Conservation (phyloP, 92 coral and sea anemone species). For the Parazoanthus swiftii region DNA sequence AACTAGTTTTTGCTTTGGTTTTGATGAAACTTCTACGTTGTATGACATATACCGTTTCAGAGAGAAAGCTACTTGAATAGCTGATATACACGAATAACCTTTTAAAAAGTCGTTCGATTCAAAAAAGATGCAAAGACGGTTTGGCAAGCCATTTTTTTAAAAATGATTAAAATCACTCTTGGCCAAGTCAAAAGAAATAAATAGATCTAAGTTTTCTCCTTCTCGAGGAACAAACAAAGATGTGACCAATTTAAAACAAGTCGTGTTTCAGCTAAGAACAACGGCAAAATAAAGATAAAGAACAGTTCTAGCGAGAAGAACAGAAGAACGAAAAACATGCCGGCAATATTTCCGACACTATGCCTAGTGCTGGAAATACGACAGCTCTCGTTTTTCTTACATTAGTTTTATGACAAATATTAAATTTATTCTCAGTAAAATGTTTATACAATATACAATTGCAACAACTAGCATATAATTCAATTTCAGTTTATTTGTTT, state of each 20-base stretch:
- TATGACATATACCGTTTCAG: too few species aligned
- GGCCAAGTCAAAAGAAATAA: not conserved
- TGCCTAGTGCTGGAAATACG: too few species aligned
- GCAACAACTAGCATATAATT: too few species aligned
- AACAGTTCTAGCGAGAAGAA: not conserved
- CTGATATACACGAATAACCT: too few species aligned
- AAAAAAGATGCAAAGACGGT: not conserved
- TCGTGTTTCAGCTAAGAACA: not conserved
- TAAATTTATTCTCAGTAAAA: too few species aligned
- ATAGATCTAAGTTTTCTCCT: not conserved
- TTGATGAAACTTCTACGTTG: not conserved
- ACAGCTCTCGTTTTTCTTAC: too few species aligned
- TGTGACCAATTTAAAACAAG: too few species aligned
- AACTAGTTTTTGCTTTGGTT: not conserved
- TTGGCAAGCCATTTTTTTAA: not conserved
- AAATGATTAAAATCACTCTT: not conserved
- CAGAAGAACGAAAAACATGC: too few species aligned
- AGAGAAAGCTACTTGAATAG: not conserved
- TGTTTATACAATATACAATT: too few species aligned
- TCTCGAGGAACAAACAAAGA: not conserved
- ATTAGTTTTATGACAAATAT: too few species aligned
- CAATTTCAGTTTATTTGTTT: too few species aligned
- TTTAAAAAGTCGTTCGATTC: not conserved
- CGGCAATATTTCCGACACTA: too few species aligned
- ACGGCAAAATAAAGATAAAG: not conserved